Evolutionary conservation across 2,888 invertebrate genomes (phyloP).

Genomic region (Pyrochroa serraticornis): DNA sequence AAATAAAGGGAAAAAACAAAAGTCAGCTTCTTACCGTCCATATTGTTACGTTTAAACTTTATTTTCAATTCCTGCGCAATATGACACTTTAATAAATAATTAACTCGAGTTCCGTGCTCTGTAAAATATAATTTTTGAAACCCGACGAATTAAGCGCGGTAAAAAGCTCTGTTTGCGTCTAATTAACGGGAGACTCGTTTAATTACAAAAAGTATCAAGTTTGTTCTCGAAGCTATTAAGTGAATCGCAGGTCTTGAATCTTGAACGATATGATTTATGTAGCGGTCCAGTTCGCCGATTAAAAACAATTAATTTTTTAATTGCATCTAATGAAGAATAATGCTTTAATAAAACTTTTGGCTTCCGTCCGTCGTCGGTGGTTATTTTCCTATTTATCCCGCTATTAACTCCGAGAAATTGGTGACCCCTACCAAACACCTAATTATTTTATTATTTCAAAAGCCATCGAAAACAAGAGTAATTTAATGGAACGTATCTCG

Average conservation of each 20-base stretch:
- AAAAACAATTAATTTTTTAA: constrained; percentile 27
- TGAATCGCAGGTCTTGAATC: constrained; percentile 16
- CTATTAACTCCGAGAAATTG: constrained; percentile 9
- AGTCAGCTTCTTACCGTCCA: too few relatives aligned
- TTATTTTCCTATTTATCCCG: constrained; percentile 26
- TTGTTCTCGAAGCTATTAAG: constrained; percentile 23
- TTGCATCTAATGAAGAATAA: constrained; percentile 29
- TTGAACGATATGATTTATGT: constrained; percentile 17
- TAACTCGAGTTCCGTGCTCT: constrained; percentile 2
- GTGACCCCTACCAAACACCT: constrained; percentile 16
- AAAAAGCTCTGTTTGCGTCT: constrained; percentile 21
- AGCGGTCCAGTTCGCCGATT: constrained; percentile 15
- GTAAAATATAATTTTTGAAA: constrained; percentile 4
- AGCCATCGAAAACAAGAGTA: constrained; percentile 5
- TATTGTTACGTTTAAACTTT: constrained; percentile 23
- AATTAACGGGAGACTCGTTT: constrained; percentile 23
- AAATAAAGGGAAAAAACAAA: constrained; percentile 5
- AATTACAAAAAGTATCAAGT: constrained; percentile 25
- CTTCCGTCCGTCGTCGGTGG: constrained; percentile 16
- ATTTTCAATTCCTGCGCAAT: constrained; percentile 16
- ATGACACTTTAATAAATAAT: constrained; percentile 23
- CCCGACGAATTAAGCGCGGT: constrained; percentile 10
- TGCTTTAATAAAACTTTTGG: constrained; percentile 28
- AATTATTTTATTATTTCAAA: constrained; percentile 24
- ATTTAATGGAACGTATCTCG: background rate